A percentile compares a stretch with the other conserved stretches of the same genome.
Evolutionary conservation across 2,113 vertebrate genomes (phyloP).

Genomic region (Sigmodon hispidus): DNA sequence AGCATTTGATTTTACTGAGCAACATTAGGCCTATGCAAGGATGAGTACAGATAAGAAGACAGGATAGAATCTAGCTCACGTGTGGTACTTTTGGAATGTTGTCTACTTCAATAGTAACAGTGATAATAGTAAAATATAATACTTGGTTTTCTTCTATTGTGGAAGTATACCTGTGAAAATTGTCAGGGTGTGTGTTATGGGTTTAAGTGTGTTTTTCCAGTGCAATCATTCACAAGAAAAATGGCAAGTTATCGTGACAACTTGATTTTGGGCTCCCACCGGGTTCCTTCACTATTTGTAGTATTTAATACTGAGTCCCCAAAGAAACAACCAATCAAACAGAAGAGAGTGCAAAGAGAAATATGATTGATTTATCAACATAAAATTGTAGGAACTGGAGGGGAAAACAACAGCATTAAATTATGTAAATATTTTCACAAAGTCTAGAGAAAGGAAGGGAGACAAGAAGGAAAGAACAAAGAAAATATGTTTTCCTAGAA

Average conservation of each 20-base stretch:
- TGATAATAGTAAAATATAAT: neutral
- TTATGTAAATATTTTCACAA: neutral
- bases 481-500: neutral
- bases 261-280: neutral
- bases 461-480: too few relatives aligned
- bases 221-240: neutral
- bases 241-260: neutral
- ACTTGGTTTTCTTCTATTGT: neutral
- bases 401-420: neutral
- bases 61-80: neutral
- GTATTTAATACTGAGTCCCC: neutral
- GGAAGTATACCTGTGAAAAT: neutral
- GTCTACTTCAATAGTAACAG: neutral
- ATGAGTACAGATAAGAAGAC: neutral
- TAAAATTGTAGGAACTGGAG: neutral
- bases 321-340: neutral
- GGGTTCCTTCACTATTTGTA: neutral
- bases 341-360: neutral
- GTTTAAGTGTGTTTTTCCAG: neutral
- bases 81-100: neutral
- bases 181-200: neutral
- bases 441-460: neutral
- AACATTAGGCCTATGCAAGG: fast-evolving
- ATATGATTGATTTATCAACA: neutral
- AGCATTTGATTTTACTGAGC: too few relatives aligned